phyloP scores from a whole-genome alignment of 2,113 vertebrate species.

The Talpa occidentalis region DNA sequence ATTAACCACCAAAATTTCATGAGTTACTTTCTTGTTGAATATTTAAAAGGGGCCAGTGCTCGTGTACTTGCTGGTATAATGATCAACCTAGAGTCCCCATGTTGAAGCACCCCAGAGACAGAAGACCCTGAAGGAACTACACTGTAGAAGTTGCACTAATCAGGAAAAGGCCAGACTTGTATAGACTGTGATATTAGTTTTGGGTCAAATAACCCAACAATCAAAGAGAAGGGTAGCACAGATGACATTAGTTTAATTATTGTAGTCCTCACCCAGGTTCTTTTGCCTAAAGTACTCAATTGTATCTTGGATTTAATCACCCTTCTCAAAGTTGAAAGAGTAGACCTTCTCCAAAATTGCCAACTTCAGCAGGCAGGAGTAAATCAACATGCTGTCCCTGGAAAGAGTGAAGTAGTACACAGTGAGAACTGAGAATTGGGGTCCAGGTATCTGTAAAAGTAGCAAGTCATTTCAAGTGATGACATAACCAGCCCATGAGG shows the following conservation, averaged over 20 bases:
- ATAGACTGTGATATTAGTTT: not conserved
- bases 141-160: not conserved
- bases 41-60: not conserved
- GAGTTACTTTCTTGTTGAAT: not conserved
- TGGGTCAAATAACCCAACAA: not conserved
- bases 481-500: not conserved
- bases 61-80: not conserved
- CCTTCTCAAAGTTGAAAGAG: not conserved
- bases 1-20: not conserved
- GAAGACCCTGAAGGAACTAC: not conserved
- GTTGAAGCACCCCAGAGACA: not conserved
- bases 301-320: conserved; percentile 22
- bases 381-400: not conserved
- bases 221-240: not conserved
- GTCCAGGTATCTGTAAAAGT: not conserved
- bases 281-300: not conserved
- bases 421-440: not conserved
- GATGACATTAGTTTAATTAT: not conserved
- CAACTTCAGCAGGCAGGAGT: not conserved
- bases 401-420: not conserved
- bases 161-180: not conserved
- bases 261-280: not conserved
- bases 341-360: not conserved
- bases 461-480: not conserved
- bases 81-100: not conserved